Evolutionary conservation across 2,888 invertebrate species (phyloP).

Genomic region (Itoplectis maculator): DNA sequence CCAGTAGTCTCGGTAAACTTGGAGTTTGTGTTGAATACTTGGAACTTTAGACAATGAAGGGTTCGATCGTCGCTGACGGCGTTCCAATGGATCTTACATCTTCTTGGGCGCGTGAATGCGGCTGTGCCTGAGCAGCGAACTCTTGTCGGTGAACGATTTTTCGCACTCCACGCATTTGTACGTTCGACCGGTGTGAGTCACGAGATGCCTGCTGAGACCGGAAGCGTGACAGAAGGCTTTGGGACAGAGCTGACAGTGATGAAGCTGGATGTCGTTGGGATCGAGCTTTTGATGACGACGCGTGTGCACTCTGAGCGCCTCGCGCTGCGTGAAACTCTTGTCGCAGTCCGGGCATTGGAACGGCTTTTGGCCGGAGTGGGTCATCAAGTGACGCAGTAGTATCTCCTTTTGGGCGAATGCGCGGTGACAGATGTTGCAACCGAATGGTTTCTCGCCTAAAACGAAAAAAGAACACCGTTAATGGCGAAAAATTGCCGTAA

Average conservation of each 20-base stretch:
- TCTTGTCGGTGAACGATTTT: constrained; percentile 90
- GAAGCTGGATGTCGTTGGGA: constrained; percentile 87
- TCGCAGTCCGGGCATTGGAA: constrained; percentile 88
- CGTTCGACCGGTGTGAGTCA: constrained; percentile 88
- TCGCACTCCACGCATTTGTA: constrained; percentile 89
- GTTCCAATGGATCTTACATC: constrained; percentile 64
- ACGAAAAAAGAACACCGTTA: constrained; percentile 15
- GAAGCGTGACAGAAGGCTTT: constrained; percentile 87
- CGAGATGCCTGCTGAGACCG: constrained; percentile 89
- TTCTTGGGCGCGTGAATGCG: constrained; percentile 83
- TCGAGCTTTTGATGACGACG: constrained; percentile 86
- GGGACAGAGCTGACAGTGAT: constrained; percentile 89
- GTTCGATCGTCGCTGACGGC: constrained; percentile 1
- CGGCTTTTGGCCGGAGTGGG: constrained; percentile 87
- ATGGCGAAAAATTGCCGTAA: constrained; percentile 77
- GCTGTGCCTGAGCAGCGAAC: constrained; percentile 89
- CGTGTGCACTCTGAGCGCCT: constrained; percentile 88
- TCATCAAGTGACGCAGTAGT: constrained; percentile 83
- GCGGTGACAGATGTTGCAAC: constrained; percentile 86
- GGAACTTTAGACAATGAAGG: constrained; percentile 19
- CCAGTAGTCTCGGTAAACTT: constrained; percentile 1
- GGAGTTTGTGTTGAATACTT: constrained; percentile 21
- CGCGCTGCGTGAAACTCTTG: constrained; percentile 90
- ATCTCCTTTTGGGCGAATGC: constrained; percentile 92
- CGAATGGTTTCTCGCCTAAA: constrained; percentile 83